A percentile compares a stretch with the other conserved stretches of the same genome.
Conservation (phyloP, 2,888 invertebrate genomes). For the Coenonympha arcania region DNA sequence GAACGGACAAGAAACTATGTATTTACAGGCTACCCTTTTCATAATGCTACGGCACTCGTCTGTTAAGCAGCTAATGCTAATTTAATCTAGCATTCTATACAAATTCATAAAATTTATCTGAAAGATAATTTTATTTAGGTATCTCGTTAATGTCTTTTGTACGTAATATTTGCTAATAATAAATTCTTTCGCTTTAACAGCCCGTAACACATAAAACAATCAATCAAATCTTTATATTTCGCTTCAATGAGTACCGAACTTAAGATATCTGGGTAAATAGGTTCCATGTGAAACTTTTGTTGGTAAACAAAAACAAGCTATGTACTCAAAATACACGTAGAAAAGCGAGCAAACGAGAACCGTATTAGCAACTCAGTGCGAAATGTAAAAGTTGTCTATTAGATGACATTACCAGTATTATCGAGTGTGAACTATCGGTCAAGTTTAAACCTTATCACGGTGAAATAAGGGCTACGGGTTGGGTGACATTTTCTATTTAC, state of each 20-base stretch:
- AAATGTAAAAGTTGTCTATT: constrained; percentile 54
- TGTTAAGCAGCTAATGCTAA: too few relatives aligned
- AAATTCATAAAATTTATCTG: too few relatives aligned
- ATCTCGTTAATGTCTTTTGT: constrained; percentile 5
- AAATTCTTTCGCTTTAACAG: too few relatives aligned
- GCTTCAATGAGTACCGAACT: too few relatives aligned
- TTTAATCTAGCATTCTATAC: too few relatives aligned
- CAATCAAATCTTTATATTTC: too few relatives aligned
- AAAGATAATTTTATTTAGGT: too few relatives aligned
- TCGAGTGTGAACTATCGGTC: not conserved
- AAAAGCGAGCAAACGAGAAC: constrained; percentile 36
- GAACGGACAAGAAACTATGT: too few relatives aligned
- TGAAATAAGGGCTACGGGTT: constrained; percentile 26
- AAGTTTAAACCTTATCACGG: constrained; percentile 28
- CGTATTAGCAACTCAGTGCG: constrained; percentile 43
- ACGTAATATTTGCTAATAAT: not conserved
- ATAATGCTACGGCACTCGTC: too few relatives aligned
- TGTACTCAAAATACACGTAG: constrained; percentile 24
- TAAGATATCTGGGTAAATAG: not conserved
- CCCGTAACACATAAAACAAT: too few relatives aligned
- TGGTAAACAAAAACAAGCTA: not conserved
- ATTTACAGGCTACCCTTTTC: too few relatives aligned
- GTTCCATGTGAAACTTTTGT: not conserved
- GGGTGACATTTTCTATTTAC: constrained; percentile 45
- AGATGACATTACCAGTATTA: constrained; percentile 18